Base-by-base conservation (phyloP, 1,140 invertebrate genomes). In the Drosophila sp. region DNA sequence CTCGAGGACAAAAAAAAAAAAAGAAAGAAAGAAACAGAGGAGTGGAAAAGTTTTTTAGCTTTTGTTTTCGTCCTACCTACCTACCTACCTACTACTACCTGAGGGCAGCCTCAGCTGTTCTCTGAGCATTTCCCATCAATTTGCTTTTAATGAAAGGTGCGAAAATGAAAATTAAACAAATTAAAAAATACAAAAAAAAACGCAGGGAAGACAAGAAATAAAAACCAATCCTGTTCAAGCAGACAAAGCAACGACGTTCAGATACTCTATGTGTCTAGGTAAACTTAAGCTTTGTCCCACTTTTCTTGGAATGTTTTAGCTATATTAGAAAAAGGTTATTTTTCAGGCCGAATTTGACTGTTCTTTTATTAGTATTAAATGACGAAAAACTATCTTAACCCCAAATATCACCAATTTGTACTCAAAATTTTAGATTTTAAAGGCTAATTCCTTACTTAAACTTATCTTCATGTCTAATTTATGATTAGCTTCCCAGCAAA, bases 151-250 rank as follows among this genome's bases (percentile, higher is more conserved):
- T 87, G 83, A 87, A 87, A 89, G 83, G 84, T 89, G 83, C 83
- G 76, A 87, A 87, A 81, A 77, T 83, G 83, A 79, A 87, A 87
- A 89, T 87, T 87, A 89, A 86, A 89, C 84, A 87, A 87, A 87
- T 89, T 87, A 87, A 87, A 83, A 79, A 82, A 60, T 75, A 63
- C 67, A 86, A 67, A 76, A 79, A 63, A 64, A 67, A 61, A 55
- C n/a, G n/a, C n/a, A 63, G 55, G 2, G n/a, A 27, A 4, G 33
- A 38, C n/a, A 17, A 4, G n/a, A 47, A 33, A 60, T 40, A 57
- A 33, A 33, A 55, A 25, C 56, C 32, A 58, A 35, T 25, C 2
- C 3, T 10, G 17, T 8, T 17, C 0, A 6, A n/a, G 10, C n/a
- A 4, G 10, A 23, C 11, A 55, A 35, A 7, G 30, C 10, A 38